A percentile compares a stretch with the other conserved stretches of the same genome.
These are phyloP conservation scores for Eilema griseolum DNA, from an alignment of 2,888 invertebrate genomes.

Conservation along the genomic window DNA sequence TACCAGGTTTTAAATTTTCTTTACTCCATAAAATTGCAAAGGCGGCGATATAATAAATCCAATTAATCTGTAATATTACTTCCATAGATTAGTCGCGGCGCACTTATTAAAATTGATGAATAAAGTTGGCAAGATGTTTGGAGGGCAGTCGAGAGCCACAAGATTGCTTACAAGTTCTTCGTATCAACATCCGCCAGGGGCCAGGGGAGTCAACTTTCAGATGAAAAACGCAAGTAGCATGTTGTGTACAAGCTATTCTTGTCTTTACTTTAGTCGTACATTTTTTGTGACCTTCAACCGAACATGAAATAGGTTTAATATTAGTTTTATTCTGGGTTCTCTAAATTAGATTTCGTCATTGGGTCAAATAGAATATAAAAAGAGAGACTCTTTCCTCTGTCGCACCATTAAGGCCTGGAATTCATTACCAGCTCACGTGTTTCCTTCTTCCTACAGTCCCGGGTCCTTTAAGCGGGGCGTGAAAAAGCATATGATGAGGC, in stretches of 20 bases:
- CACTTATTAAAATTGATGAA: conserved; percentile 64
- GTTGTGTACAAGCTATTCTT: not conserved
- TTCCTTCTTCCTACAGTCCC: too few species aligned
- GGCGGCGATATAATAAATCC: conserved; percentile 17
- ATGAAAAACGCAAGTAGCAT: not conserved
- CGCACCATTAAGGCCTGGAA: too few species aligned
- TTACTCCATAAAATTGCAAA: conserved; percentile 12
- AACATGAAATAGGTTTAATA: not conserved
- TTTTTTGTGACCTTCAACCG: not conserved
- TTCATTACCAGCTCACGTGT: too few species aligned
- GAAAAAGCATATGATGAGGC: too few species aligned
- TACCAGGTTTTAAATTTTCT: not conserved
- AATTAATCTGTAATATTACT: conserved; percentile 37
- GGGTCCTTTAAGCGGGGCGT: too few species aligned
- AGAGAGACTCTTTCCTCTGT: too few species aligned
- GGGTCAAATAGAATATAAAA: not conserved
- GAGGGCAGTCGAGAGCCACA: conserved; percentile 23
- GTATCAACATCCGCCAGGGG: not conserved
- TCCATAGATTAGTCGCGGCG: conserved; percentile 40
- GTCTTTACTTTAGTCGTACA: not conserved
- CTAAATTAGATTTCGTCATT: not conserved
- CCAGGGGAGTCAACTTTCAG: not conserved
- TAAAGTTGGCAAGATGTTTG: conserved; percentile 54
- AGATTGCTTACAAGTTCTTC: conserved; percentile 24
- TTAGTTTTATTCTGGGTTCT: not conserved